phyloP scores from a whole-genome alignment of 2,797 vertebrate genomes.

The Acropternis orthonyx region DNA sequence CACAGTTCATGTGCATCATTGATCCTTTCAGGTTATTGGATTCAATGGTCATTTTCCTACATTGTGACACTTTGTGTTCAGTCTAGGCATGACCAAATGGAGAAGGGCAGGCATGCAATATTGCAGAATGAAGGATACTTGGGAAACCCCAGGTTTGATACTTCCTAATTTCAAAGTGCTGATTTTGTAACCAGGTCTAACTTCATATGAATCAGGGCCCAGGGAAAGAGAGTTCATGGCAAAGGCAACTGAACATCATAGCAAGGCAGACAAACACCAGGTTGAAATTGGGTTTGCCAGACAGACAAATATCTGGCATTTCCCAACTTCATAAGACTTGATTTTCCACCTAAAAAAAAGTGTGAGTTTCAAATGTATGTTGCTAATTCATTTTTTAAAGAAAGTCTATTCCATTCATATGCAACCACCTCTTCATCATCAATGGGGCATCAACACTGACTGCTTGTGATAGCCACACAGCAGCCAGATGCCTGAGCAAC shows the following conservation, averaged over 20 bases:
- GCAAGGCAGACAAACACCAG: neutral
- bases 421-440: neutral
- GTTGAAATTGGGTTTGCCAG: neutral
- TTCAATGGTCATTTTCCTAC: neutral
- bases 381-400: neutral
- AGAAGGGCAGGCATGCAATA: neutral
- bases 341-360: neutral
- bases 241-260: neutral
- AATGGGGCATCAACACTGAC: neutral
- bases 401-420: neutral
- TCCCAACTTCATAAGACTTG: neutral
- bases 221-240: neutral
- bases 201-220: neutral
- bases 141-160: neutral
- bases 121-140: neutral
- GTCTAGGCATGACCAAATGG: neutral
- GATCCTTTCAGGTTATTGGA: neutral
- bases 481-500: neutral
- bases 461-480: neutral
- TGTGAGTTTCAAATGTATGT: neutral
- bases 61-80: neutral
- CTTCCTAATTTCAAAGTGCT: conserved; percentile 19
- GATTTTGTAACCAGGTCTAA: conserved; percentile 1
- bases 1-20: neutral
- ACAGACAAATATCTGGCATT: neutral